phyloP scores from a whole-genome alignment of 1,140 invertebrate species.

The Leptinotarsa undecemlineata region DNA sequence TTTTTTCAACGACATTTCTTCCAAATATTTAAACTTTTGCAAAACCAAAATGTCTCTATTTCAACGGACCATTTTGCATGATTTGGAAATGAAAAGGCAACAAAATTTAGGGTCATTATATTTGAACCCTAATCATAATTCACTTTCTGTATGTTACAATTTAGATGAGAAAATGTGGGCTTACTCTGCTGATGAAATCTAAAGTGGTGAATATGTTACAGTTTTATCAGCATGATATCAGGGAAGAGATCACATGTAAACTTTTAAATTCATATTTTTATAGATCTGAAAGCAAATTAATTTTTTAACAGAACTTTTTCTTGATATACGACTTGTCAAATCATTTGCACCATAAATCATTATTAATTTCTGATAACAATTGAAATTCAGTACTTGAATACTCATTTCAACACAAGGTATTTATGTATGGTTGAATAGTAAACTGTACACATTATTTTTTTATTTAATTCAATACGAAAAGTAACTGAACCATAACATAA shows the following conservation, averaged over 20 bases:
- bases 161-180: background rate
- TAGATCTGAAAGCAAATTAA: too few species aligned
- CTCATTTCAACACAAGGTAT: too few species aligned
- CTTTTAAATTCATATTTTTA: background rate
- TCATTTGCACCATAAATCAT: background rate
- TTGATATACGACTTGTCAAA: constrained; percentile 16
- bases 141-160: background rate
- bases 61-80: background rate
- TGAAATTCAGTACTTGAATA: too few species aligned
- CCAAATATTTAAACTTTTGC: background rate
- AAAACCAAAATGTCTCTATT: background rate
- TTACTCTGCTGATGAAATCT: background rate
- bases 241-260: background rate
- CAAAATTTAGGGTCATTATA: background rate
- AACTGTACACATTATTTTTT: too few species aligned
- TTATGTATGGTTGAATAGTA: too few species aligned
- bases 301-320: background rate
- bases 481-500: too few species aligned
- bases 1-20: too few species aligned
- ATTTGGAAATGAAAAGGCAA: background rate
- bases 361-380: too few species aligned
- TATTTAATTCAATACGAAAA: too few species aligned
- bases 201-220: background rate
- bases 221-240: background rate
- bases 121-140: background rate